Evolutionary conservation across 2,888 invertebrate genomes (phyloP).

Genomic region (Trissonchulus sp.): DNA sequence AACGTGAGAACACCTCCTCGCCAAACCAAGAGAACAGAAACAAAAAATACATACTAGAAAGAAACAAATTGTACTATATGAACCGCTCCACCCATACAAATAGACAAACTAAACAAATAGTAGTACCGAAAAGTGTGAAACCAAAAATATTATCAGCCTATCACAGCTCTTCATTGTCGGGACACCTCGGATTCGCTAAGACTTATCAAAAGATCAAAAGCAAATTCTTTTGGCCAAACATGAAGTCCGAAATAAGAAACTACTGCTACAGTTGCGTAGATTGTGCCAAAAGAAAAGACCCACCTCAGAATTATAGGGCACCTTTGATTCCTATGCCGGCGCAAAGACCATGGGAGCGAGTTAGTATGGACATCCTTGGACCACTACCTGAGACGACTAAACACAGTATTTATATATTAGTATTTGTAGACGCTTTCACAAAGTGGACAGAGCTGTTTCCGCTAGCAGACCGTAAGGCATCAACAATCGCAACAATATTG

Average conservation of each 20-base stretch:
- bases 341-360: slow-evolving; percentile 37
- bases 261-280: slow-evolving; percentile 32
- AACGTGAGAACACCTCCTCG: too few relatives aligned
- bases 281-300: slow-evolving; percentile 34
- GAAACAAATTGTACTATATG: too few relatives aligned
- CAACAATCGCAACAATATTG: slow-evolving; percentile 41
- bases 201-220: slow-evolving; percentile 31
- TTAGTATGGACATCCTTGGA: slow-evolving; percentile 39
- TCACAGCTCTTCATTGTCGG: too few relatives aligned
- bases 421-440: slow-evolving; percentile 37
- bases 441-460: slow-evolving; percentile 42
- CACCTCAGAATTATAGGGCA: neutral
- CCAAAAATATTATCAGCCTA: too few relatives aligned
- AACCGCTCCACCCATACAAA: too few relatives aligned
- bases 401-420: slow-evolving; percentile 39
- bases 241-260: slow-evolving; percentile 32
- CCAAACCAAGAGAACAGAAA: too few relatives aligned
- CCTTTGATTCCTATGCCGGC: slow-evolving; percentile 32
- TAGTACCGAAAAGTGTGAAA: too few relatives aligned
- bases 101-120: too few relatives aligned
- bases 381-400: slow-evolving; percentile 35
- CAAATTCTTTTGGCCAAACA: slow-evolving; percentile 36
- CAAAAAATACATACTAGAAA: too few relatives aligned
- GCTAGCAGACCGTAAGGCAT: slow-evolving; percentile 45
- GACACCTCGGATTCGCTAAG: too few relatives aligned